Evolutionary conservation across 2,113 vertebrate species (phyloP).

Genomic region (Tenrec ecaudatus): DNA sequence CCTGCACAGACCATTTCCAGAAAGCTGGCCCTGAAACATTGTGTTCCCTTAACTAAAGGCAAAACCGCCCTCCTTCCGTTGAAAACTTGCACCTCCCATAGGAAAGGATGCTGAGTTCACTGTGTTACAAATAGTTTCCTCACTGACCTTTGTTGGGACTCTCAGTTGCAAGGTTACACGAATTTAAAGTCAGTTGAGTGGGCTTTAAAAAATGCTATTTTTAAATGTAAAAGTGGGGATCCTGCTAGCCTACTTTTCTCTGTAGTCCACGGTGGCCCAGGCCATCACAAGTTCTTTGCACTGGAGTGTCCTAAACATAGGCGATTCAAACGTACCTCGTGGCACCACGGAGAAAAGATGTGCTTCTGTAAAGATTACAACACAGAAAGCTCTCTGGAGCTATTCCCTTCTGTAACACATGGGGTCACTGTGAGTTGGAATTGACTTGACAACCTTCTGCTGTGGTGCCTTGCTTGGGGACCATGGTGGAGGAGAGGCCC

Average conservation of each 20-base stretch:
- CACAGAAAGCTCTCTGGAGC: neutral
- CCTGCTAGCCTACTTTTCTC: neutral
- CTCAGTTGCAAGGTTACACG: constrained; percentile 26
- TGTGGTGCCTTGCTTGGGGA: neutral
- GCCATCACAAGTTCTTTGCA: neutral
- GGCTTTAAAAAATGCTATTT: neutral
- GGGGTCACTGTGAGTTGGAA: neutral
- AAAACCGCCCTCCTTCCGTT: neutral
- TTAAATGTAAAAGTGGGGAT: neutral
- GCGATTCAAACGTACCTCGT: neutral
- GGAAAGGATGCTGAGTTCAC: constrained; percentile 50
- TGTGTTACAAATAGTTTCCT: constrained; percentile 48
- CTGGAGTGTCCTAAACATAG: neutral
- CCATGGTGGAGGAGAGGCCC: neutral
- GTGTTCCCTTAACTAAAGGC: neutral
- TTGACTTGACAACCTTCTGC: neutral
- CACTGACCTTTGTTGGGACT: constrained; percentile 52
- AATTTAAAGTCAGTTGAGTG: constrained; percentile 26
- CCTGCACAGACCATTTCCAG: neutral
- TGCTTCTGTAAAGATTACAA: neutral
- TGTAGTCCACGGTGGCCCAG: neutral
- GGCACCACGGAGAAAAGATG: neutral
- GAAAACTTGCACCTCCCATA: constrained; percentile 49
- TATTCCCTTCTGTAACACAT: neutral
- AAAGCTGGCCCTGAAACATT: neutral